phyloP scores from a whole-genome alignment of 2,113 vertebrate species.

The Tyto alba region DNA sequence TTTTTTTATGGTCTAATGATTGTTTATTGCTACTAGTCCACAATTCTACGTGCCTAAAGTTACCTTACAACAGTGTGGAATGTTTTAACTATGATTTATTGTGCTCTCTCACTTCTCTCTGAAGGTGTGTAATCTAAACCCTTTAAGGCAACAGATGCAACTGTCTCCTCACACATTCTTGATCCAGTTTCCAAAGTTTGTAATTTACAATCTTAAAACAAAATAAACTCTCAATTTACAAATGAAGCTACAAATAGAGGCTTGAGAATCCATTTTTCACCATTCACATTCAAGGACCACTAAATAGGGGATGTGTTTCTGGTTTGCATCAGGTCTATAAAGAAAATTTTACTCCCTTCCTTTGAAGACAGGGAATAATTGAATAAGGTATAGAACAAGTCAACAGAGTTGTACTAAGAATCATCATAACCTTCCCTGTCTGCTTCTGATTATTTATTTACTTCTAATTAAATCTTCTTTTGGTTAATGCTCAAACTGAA shows the following conservation, averaged over 20 bases:
- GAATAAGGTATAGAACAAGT: neutral
- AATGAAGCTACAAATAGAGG: neutral
- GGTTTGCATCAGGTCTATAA: neutral
- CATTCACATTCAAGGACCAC: neutral
- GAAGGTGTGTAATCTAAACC: neutral
- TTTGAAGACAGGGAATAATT: neutral
- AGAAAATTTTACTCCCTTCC: neutral
- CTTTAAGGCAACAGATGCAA: neutral
- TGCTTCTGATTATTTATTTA: neutral
- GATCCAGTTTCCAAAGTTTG: neutral
- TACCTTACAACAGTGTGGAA: neutral
- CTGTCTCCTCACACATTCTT: neutral
- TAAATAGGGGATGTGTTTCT: neutral
- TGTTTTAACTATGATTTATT: neutral
- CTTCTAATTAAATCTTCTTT: neutral
- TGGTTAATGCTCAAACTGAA: neutral
- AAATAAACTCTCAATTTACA: neutral
- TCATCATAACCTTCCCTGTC: neutral
- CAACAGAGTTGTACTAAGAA: neutral
- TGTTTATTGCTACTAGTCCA: neutral
- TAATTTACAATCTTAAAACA: neutral
- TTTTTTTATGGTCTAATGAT: neutral
- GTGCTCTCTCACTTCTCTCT: neutral
- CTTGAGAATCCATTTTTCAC: neutral
- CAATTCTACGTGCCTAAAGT: neutral